Base-by-base conservation (phyloP, 2,888 invertebrate genomes). In the Hemithea aestivaria region DNA sequence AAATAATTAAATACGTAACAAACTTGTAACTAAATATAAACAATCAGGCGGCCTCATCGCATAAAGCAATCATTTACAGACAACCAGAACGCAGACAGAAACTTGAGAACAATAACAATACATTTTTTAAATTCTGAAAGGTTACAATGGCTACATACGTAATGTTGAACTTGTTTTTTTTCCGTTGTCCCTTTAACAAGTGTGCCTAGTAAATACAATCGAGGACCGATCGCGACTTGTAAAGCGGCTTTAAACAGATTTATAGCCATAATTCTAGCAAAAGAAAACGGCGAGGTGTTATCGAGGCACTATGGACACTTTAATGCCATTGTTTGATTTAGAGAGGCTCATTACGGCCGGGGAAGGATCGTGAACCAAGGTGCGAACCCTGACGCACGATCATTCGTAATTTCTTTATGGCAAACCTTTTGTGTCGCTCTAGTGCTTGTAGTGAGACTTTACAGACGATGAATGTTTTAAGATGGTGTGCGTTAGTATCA, bases 281-380 rank as follows among this genome's bases (percentile, higher is more conserved):
- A 82, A 84, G 77, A 83, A 83, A 82, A 82, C 76, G 78, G 66
- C 81, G 71, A 77, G 77, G 82, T 81, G 80, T 76, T 85, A 84
- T 82, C 84, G 78, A 76, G 75, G 64, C 66, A 50, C 66, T 78
- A 87, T 84, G 85, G 87, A 87, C 87, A 87, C 84, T 75, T 81
- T 87, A 87, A 87, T 87, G 82, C 84, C 78, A 84, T 87, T 85
- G 85, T 87, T 85, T 87, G 87, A 85, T 87, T 84, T 87, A 87
- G 73, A 77, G 81, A 35, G 66, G 68, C 80, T 85, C 87, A 87
- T 85, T 85, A 87, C 70, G 41, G 58, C 66, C 69, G 73, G 72
- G 71, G 81, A 81, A 79, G 77, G 75, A 75, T 72, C 62, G 40
- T 42, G 41, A 42, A 42, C 36, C 26, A 28, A 33, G 22, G 65